Base-by-base conservation (phyloP, 2,797 vertebrate species). In the Enteromius fasciolatus region DNA sequence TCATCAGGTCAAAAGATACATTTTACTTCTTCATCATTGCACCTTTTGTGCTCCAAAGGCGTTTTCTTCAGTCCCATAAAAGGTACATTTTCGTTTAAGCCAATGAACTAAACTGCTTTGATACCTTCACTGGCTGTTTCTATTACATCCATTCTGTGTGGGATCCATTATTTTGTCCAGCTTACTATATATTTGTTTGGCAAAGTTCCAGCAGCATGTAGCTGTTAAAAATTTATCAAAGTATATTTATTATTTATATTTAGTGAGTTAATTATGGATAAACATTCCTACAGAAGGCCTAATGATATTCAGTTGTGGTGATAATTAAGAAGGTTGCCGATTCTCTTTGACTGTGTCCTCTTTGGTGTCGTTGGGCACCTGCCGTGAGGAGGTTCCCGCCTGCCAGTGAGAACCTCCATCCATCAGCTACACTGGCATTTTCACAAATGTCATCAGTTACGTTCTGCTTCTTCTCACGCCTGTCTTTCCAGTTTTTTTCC, bases 201-300 rank as follows among this genome's bases (percentile, higher is more conserved):
- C 48, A 18, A 85, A 78, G 76, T 86, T 90, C 80, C 39, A 86
- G 76, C 85, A 76, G 80, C 73, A 86, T 89, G 88, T 92, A 86
- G 76, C 69, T 67, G 86, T 88, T 87, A 93, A 92, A 91, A 89
- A 91, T 89, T 86, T 5, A 88, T 91, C 70, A 86, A 78, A 78
- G 87, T 73, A 63, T 85, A 93, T 95, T 81, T 85, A 93, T 94
- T 92, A 94, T 94, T 93, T 93, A 89, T 83, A 84, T 78, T 77
- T 84, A 85, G 36, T 74, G 86, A 87, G 85, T 94, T 90, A 93
- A 94, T 95, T 94, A 94, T 94, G 88, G 89, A 95, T 94, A 90
- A 87, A 86, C 85, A 89, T 80, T 90, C 89, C 91, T 90, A 88
- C 86, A 82, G 89, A 91, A 90, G 88, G 48, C 85, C 92, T 94